Percentiles rank a stretch among this genome's conserved stretches.
These are phyloP conservation scores for Mastigias papua DNA, from an alignment of 30 jellyfish, hydroid and myxozoan genomes.

Conservation along the genomic window DNA sequence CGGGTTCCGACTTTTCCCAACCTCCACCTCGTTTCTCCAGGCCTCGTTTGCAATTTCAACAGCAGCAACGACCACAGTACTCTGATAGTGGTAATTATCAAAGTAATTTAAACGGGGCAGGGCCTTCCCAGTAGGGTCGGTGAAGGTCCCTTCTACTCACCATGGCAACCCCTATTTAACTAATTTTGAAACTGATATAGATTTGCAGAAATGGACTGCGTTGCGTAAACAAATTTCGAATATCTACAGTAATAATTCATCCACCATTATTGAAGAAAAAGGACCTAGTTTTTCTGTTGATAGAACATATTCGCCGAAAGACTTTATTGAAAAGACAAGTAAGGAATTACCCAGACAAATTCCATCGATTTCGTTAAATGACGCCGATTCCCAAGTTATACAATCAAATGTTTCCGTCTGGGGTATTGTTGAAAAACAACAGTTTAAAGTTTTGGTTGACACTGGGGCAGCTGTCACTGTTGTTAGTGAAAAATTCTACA, in stretches of 20 bases:
- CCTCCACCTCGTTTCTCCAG: neutral
- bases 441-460: slow-evolving; percentile 24
- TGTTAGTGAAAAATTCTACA: neutral
- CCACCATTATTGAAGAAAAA: neutral
- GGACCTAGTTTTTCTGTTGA: neutral
- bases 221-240: neutral
- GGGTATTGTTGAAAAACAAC: slow-evolving; percentile 39
- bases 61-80: neutral
- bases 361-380: slow-evolving; percentile 21
- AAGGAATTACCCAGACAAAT: neutral
- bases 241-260: neutral
- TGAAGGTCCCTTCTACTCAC: neutral
- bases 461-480: slow-evolving; percentile 42
- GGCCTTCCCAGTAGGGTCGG: slow-evolving; percentile 56
- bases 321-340: neutral
- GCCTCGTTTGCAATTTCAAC: neutral
- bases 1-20: neutral
- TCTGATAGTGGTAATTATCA: neutral
- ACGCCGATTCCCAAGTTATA: neutral
- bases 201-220: slow-evolving; percentile 16
- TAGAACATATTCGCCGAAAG: neutral
- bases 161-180: neutral
- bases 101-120: slow-evolving; percentile 37
- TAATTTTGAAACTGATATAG: neutral
- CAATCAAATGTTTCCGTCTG: slow-evolving; percentile 8